phyloP scores from a whole-genome alignment of 2,888 invertebrate genomes.

The Chrysina gloriosa region DNA sequence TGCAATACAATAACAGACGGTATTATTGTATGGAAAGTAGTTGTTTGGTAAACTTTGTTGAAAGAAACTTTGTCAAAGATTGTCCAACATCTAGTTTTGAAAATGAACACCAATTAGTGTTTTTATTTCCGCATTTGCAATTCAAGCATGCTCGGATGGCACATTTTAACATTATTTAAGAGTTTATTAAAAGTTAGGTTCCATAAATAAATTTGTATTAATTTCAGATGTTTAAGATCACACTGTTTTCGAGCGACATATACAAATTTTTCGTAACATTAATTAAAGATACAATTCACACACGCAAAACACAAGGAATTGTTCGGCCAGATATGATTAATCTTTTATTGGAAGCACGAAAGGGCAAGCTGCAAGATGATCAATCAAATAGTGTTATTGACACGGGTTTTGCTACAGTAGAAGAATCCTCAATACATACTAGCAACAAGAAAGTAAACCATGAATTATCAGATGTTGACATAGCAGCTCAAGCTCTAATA shows the following conservation, averaged over 20 bases:
- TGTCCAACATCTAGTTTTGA: no score
- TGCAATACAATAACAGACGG: no score
- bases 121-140: no score
- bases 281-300: conserved; percentile 35
- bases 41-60: no score
- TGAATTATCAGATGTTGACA: conserved; percentile 62
- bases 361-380: conserved; percentile 57
- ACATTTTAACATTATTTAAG: no score
- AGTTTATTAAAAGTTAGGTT: no score
- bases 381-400: conserved; percentile 42
- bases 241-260: conserved; percentile 18
- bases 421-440: conserved; percentile 40
- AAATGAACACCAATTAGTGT: no score
- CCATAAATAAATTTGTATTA: no score
- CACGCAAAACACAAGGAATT: conserved; percentile 64
- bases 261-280: conserved; percentile 48
- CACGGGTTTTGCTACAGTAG: conserved; percentile 42
- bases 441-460: background rate
- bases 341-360: conserved; percentile 67
- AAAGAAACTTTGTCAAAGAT: no score
- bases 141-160: no score
- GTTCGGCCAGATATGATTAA: conserved; percentile 70
- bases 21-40: no score
- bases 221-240: conserved; percentile 27
- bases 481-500: conserved; percentile 69